Conservation (phyloP, 2,888 invertebrate genomes). For the Ctenicera cuprea region DNA sequence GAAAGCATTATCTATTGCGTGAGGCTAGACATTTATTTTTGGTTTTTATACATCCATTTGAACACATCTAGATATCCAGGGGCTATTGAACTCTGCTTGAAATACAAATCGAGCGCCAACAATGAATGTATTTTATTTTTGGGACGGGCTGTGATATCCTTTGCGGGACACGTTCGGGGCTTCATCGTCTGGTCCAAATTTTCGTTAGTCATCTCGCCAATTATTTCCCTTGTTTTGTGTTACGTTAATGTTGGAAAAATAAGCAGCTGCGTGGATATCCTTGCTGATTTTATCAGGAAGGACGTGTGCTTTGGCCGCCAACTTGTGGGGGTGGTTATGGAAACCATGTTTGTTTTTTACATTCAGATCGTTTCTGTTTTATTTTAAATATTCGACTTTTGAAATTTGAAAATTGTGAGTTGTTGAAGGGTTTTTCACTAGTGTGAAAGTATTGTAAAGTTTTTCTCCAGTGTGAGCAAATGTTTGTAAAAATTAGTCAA, state of each 20-base stretch:
- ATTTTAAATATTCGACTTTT: too few species aligned
- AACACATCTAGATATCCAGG: constrained; percentile 33
- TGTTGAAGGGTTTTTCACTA: too few species aligned
- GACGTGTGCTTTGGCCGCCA: background rate
- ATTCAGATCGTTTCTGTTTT: too few species aligned
- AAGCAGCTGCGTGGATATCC: background rate
- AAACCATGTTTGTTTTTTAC: background rate
- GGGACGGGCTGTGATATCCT: constrained; percentile 35
- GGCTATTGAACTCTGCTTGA: constrained; percentile 47
- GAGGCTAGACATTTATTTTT: constrained; percentile 43
- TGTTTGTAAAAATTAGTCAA: too few species aligned
- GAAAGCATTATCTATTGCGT: constrained; percentile 41
- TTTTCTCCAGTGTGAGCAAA: too few species aligned
- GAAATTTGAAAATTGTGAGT: too few species aligned
- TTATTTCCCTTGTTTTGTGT: background rate
- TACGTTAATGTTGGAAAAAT: background rate
- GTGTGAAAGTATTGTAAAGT: too few species aligned
- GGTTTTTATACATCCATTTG: constrained; percentile 45
- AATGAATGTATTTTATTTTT: constrained; percentile 50
- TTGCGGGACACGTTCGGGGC: constrained; percentile 16
- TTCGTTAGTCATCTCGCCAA: background rate
- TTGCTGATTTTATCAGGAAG: constrained; percentile 18
- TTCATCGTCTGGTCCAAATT: constrained; percentile 12
- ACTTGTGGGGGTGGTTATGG: background rate
- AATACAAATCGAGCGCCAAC: constrained; percentile 46